Base-by-base conservation (phyloP, 2,797 vertebrate species). In the Octomys mimax region DNA sequence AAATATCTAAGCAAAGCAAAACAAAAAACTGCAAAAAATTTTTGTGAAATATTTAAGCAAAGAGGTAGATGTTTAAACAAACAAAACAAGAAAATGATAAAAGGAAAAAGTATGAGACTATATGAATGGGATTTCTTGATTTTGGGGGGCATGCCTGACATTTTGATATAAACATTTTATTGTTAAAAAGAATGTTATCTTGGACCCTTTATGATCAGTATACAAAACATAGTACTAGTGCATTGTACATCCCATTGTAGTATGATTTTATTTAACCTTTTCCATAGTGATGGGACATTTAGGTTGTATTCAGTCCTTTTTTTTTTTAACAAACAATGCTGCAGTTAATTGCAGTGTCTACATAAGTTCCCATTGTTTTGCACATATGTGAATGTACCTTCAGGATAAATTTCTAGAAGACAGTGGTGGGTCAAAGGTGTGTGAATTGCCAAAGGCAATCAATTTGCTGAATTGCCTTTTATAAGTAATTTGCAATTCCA, bases 321-420 rank as follows among this genome's bases (percentile, higher is more conserved):
- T 42, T 42, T 8, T 75, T 61, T 22, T n/a, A 61, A 83, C 39
- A 36, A 80, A 88, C 11, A 79, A 13, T 75, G 64, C 49, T 91
- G 7, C 14, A 46, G 6, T 88, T 85, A 91, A 61, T 86, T 91
- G 9, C 24, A 42, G 16, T 62, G 31, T 36, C 22, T 28, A 31
- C 4, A 7, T 39, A 64, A 10, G n/a, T 70, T 26, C 11, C 54
- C 1, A 18, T 80, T 80, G 75, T 85, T 92, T 84, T 96, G 42
- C 33, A 59, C 31, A 59, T 70, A 12, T 89, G 2, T 85, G 33
- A 78, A 16, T 70, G 0, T 78, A 52, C 78, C 59, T 82, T 94
- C 31, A 73, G 91, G 54, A 95, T 83, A 75, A 75, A 90, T 83
- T 94, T 42, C 42, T 87, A 31, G 16, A 66, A 88, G 46, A 81